A percentile compares a stretch with the other conserved stretches of the same genome.
Evolutionary conservation across 2,797 vertebrate genomes (phyloP).

Genomic region (Sebastes taczanowskii): DNA sequence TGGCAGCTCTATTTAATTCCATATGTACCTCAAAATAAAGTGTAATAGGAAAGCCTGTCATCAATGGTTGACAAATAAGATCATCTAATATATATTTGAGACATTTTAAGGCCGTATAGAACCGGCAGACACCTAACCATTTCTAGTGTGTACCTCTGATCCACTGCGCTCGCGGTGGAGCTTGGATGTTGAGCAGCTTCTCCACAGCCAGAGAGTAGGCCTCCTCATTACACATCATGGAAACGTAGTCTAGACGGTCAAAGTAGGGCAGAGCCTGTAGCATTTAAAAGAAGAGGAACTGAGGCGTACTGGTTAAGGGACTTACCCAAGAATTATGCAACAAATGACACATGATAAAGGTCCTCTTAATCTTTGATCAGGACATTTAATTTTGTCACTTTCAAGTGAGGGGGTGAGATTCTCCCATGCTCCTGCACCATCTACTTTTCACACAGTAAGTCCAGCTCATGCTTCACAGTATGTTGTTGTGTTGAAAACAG

Average conservation of each 20-base stretch:
- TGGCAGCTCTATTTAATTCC: neutral
- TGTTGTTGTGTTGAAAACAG: neutral
- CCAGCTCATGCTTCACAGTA: neutral
- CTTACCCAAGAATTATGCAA: neutral
- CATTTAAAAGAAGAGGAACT: conserved; percentile 13
- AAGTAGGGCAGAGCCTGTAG: conserved; percentile 93
- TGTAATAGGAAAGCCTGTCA: too few species aligned
- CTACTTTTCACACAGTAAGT: neutral
- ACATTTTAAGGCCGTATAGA: too few species aligned
- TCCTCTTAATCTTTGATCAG: neutral
- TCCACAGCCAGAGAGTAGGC: conserved; percentile 94
- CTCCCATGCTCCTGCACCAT: neutral
- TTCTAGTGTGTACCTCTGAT: conserved; percentile 86
- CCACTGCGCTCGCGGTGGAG: conserved; percentile 90
- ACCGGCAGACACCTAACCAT: neutral
- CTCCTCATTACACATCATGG: conserved; percentile 98
- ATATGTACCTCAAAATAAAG: neutral
- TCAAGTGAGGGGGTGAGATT: too few species aligned
- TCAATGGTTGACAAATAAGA: neutral
- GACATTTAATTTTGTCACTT: neutral
- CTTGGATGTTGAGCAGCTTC: conserved; percentile 93
- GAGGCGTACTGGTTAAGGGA: neutral
- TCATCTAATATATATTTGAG: neutral
- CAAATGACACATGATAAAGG: neutral
- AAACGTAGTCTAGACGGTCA: conserved; percentile 95